A percentile compares a stretch with the other conserved stretches of the same genome.
Conservation (phyloP, 2,888 invertebrate genomes). For the Crepidodera aurea region DNA sequence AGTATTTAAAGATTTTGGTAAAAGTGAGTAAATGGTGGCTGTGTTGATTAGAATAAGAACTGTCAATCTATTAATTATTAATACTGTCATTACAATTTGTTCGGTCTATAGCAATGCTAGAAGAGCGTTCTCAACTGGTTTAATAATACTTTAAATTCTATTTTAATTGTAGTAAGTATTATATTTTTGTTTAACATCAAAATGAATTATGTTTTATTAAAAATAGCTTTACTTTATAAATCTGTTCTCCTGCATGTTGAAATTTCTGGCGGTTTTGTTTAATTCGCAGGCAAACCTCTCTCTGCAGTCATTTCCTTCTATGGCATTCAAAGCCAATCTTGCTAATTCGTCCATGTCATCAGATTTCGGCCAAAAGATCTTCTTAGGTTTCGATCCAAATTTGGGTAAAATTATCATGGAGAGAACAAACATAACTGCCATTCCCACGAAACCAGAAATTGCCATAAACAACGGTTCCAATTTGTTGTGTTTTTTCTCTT, state of each 20-base stretch:
- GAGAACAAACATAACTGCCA: constrained; percentile 65
- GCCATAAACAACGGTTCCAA: constrained; percentile 67
- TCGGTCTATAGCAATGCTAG: too few species aligned
- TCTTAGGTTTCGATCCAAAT: constrained; percentile 55
- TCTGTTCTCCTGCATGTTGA: constrained; percentile 57
- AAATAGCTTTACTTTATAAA: constrained; percentile 57
- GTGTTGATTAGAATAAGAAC: too few species aligned
- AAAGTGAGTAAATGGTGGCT: too few species aligned
- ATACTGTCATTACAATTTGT: too few species aligned
- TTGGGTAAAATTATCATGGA: constrained; percentile 64
- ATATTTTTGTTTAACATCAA: too few species aligned
- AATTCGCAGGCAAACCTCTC: constrained; percentile 62
- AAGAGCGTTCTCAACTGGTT: too few species aligned
- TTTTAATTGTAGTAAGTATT: too few species aligned
- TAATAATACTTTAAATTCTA: too few species aligned
- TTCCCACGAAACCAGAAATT: constrained; percentile 66
- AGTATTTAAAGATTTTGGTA: too few species aligned
- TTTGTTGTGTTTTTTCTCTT: constrained; percentile 51
- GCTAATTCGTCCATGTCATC: constrained; percentile 58
- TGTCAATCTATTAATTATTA: too few species aligned
- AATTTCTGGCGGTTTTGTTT: constrained; percentile 58
- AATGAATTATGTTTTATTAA: background rate
- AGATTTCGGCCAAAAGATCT: constrained; percentile 44
- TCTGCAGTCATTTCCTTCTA: constrained; percentile 62
- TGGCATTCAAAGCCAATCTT: constrained; percentile 59